Base-by-base conservation (phyloP, 2,113 vertebrate genomes). In the Sialia sialis region DNA sequence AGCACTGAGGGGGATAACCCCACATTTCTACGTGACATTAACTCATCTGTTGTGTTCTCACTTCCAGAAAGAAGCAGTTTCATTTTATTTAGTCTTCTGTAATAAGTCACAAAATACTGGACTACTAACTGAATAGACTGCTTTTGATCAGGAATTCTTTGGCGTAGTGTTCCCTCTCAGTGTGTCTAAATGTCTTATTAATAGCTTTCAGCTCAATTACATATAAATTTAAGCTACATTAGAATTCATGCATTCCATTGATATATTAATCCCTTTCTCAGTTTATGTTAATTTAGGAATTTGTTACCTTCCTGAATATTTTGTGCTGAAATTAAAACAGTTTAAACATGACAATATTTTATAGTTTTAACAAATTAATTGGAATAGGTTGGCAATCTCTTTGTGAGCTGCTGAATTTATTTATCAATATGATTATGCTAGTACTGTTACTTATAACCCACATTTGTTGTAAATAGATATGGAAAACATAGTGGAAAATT, bases 211-310 rank as follows among this genome's bases (percentile, higher is more conserved):
- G 20, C 38, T 72, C 0, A 0, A 87, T 95, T 81, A 78, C 49
- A 73, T 91, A 90, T 76, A 91, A 86, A 94, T 94, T 80, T 94
- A 90, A 89, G 30, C 55, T 83, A 85, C 51, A 81, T 76, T 86
- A 89, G 32, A 81, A 80, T 94, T 97, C 56, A 84, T 79, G 29
- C 80, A 70, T 91, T 93, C 81, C 27, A 84, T 7, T 89, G 69
- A 84, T 84, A 68, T 22, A 84, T 68, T 91, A 84, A 91, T 92
- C 38, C 66, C 30, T 62, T 94, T 93, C 54, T 84, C 88, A 89
- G 30, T 84, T 94, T 87, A 66, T 94, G 55, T 84, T 83, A 90
- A 3, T 91, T 89, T 86, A 23, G 56, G 43, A 89, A 64, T 60
- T 87, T 72, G 59, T 30, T 81, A 80, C 44, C 22, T 91, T 67